These are phyloP conservation scores for Campoplex capitator DNA, from an alignment of 2,888 invertebrate species.

Conservation along the genomic window DNA sequence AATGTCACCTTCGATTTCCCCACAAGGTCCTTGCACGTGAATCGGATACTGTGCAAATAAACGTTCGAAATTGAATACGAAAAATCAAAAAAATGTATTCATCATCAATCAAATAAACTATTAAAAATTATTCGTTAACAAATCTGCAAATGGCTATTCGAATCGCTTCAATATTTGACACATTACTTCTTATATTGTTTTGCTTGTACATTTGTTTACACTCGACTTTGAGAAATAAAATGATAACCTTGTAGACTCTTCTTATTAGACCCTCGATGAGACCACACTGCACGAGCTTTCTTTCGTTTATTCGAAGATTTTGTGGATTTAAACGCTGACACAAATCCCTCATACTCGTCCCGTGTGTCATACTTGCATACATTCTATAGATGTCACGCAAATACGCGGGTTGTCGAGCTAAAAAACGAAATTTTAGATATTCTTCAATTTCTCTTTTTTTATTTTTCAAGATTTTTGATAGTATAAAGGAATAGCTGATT, in stretches of 20 bases:
- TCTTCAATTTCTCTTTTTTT: not conserved
- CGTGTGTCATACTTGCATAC: slow-evolving; percentile 92
- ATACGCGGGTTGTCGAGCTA: slow-evolving; percentile 88
- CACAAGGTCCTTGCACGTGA: slow-evolving; percentile 75
- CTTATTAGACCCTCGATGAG: slow-evolving; percentile 93
- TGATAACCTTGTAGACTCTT: slow-evolving; percentile 90
- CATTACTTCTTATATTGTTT: not conserved
- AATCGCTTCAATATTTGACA: not conserved
- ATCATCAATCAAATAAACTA: not conserved
- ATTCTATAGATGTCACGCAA: slow-evolving; percentile 90
- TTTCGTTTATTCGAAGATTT: slow-evolving; percentile 91
- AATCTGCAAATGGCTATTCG: not conserved
- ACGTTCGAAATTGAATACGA: not conserved
- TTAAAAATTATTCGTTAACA: not conserved
- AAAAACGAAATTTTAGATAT: slow-evolving; percentile 59
- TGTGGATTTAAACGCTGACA: slow-evolving; percentile 91
- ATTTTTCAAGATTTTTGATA: slow-evolving; percentile 4
- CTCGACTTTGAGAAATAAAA: slow-evolving; percentile 5
- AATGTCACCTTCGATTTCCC: slow-evolving; percentile 68
- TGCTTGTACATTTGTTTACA: not conserved
- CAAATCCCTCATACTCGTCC: slow-evolving; percentile 91
- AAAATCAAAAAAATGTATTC: slow-evolving; percentile 1
- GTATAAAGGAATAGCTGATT: not conserved
- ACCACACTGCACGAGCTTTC: slow-evolving; percentile 94
- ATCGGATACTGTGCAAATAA: slow-evolving; percentile 81